These are phyloP conservation scores for Cataglyphis livida DNA, from an alignment of 2,888 invertebrate species.

Conservation along the genomic window DNA sequence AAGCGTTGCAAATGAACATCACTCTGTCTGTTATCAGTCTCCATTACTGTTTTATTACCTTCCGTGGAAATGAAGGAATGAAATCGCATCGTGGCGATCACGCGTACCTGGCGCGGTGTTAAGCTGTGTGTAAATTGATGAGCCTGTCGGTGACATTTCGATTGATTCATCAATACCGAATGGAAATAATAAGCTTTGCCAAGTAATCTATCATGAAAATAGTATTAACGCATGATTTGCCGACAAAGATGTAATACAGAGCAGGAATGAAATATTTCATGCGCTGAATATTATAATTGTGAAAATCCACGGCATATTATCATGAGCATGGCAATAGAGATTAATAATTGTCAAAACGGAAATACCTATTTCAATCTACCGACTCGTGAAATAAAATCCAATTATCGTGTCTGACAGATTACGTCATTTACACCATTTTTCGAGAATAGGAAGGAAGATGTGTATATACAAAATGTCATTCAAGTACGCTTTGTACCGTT, in stretches of 20 bases:
- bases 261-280: slow-evolving; percentile 42
- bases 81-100: slow-evolving; percentile 38
- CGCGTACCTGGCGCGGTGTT: slow-evolving; percentile 50
- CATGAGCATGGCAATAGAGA: slow-evolving; percentile 48
- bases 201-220: slow-evolving; percentile 71
- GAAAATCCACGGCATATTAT: slow-evolving; percentile 62
- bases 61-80: slow-evolving; percentile 45
- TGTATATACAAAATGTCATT: background rate
- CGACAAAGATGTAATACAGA: slow-evolving; percentile 31
- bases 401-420: slow-evolving; percentile 40
- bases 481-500: background rate
- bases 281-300: slow-evolving; percentile 52
- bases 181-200: slow-evolving; percentile 67
- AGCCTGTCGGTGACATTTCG: slow-evolving; percentile 58
- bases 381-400: slow-evolving; percentile 32
- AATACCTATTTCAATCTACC: slow-evolving; percentile 46
- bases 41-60: slow-evolving; percentile 52
- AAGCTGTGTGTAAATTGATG: slow-evolving; percentile 52
- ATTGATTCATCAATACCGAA: slow-evolving; percentile 57
- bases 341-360: slow-evolving; percentile 61
- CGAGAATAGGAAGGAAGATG: slow-evolving; percentile 5
- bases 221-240: slow-evolving; percentile 62
- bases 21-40: slow-evolving; percentile 25
- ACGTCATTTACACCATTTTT: slow-evolving; percentile 17
- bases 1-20: slow-evolving; percentile 20